Base-by-base conservation (phyloP, 2,797 vertebrate genomes). In the Nyctibius grandis region DNA sequence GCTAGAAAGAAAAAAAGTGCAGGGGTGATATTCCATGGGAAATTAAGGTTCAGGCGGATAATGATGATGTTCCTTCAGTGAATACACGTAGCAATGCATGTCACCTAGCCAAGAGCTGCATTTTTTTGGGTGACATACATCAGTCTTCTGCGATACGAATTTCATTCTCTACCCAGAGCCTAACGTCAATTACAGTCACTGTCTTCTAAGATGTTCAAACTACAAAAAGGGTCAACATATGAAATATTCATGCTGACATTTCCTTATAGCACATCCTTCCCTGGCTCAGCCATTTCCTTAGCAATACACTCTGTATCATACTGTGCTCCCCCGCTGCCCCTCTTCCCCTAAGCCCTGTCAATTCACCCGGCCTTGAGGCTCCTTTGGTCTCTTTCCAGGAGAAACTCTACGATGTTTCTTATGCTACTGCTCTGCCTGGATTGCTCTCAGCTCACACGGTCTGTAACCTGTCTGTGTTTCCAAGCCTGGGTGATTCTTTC, bases 231-330 rank as follows among this genome's bases (percentile, higher is more conserved):
- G 84, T 89, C 95, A 95, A 94, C 61, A 72, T 56, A 96, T 97
- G 90, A 97, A 97, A 97, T 95, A 95, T 96, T 96, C 93, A 97
- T 94, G 91, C 60, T 96, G 93, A 95, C 94, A 95, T 97, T 96
- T 97, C 86, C 81, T 87, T 87, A 85, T 22, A 94, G 88, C 36
- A 29, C 45, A 85, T 77, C 81, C 68, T 91, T 47, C 75, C 64
- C 63, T 22, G 64, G 60, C 77, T 80, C 86, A 95, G 93, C 75
- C 86, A 87, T 92, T 82, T 95, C 74, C 60, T 91, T 61, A 38
- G 74, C 67, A 68, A 56, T 88, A 73, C 17, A 12, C 26, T 88
- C 50, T 25, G 48, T 51, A 54, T 48, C 51, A 8, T 25, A 44
- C 84, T 29, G 59, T 87, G 83, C 67, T 79, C 44, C 85, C 87